These are phyloP conservation scores for Philereme vetulata DNA, from an alignment of 2,888 invertebrate species.

Conservation along the genomic window DNA sequence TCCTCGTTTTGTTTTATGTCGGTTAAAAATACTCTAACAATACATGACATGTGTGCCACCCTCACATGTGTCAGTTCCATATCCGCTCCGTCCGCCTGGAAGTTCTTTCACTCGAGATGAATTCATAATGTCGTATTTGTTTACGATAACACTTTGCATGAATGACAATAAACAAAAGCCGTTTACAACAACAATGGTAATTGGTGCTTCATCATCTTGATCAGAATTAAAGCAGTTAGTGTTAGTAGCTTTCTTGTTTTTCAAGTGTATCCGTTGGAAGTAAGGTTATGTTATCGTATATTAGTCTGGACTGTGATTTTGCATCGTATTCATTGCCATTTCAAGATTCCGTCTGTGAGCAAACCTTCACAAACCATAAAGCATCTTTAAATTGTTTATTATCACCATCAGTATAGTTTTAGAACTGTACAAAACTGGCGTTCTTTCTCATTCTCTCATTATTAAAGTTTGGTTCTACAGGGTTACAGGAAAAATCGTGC, in stretches of 20 bases:
- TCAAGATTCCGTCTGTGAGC: too few species aligned
- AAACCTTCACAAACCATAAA: too few species aligned
- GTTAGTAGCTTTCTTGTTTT: too few species aligned
- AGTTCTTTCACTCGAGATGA: constrained; percentile 23
- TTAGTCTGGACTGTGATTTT: too few species aligned
- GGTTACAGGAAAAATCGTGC: too few species aligned
- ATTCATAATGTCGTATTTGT: constrained; percentile 40
- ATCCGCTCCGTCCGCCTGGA: constrained; percentile 19
- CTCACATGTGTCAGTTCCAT: constrained; percentile 9
- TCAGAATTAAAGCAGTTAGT: constrained; percentile 11
- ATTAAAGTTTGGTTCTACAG: too few species aligned
- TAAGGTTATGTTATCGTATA: too few species aligned
- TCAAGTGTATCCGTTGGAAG: too few species aligned
- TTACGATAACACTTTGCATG: constrained; percentile 33
- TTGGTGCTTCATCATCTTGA: constrained; percentile 31
- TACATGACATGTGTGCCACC: neutral
- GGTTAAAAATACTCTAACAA: too few species aligned
- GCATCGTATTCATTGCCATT: too few species aligned
- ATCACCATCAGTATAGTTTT: neutral
- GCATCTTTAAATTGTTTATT: too few species aligned
- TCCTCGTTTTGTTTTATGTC: too few species aligned
- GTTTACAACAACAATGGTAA: constrained; percentile 41
- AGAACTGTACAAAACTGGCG: neutral
- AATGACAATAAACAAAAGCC: constrained; percentile 41
- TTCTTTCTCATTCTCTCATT: constrained; percentile 34